phyloP scores from a whole-genome alignment of 2,888 invertebrate genomes.

The Chalcosyrphus nemorum region DNA sequence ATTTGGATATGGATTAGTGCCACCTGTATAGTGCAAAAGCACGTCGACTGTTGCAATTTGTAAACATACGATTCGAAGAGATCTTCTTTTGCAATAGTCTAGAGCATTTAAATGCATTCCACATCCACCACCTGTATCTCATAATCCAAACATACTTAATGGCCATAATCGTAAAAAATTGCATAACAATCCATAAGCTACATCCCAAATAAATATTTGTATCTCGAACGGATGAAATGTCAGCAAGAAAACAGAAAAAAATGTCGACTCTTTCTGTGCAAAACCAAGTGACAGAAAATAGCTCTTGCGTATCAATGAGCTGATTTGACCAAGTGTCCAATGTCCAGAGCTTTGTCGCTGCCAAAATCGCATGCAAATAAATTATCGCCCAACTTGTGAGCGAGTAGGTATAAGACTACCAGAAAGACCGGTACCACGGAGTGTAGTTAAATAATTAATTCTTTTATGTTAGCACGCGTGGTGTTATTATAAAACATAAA shows the following conservation, averaged over 20 bases:
- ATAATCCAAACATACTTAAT: not conserved
- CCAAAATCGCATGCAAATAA: slow-evolving; percentile 48
- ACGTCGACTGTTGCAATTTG: not conserved
- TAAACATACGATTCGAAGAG: not conserved
- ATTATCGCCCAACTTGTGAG: not conserved
- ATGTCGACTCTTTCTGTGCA: slow-evolving; percentile 9
- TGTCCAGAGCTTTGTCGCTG: not conserved
- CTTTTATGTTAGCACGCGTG: slow-evolving; percentile 39
- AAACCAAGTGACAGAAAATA: not conserved
- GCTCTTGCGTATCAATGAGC: not conserved
- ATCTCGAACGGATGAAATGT: not conserved
- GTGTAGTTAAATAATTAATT: slow-evolving; percentile 44
- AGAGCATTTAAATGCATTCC: too few species aligned
- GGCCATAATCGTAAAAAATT: slow-evolving; percentile 1
- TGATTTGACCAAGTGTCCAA: not conserved
- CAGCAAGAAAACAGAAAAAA: not conserved
- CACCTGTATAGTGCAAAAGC: too few species aligned
- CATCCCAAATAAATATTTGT: slow-evolving; percentile 5
- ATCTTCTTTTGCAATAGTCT: too few species aligned
- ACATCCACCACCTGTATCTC: not conserved
- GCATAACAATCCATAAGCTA: not conserved
- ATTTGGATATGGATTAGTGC: too few species aligned
- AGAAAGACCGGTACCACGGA: slow-evolving; percentile 31
- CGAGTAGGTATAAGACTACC: too few species aligned
- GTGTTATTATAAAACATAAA: not conserved